phyloP scores from a whole-genome alignment of 2,113 vertebrate species.

The Cochlearius cochlearius region DNA sequence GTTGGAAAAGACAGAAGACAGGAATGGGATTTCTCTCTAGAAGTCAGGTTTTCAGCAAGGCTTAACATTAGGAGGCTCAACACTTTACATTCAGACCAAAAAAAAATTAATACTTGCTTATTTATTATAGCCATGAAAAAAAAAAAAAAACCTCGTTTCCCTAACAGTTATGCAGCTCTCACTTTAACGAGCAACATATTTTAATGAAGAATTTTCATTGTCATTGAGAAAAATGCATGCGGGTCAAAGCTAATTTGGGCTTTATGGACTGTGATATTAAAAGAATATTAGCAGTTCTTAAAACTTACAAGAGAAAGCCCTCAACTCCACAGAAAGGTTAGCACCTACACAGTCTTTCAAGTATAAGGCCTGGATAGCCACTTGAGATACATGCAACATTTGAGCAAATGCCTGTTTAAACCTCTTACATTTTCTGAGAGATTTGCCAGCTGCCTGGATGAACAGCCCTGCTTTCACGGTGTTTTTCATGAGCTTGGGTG shows the following conservation, averaged over 20 bases:
- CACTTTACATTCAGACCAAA: neutral
- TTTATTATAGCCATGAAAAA: neutral
- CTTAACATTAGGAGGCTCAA: neutral
- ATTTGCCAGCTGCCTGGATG: neutral
- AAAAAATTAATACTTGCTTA: neutral
- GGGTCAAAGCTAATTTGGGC: slow-evolving; percentile 19
- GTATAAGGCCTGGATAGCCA: neutral
- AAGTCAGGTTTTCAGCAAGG: neutral
- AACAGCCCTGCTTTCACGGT: neutral
- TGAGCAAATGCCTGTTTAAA: neutral
- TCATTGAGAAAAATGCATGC: neutral
- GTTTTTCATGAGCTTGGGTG: neutral
- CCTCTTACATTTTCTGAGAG: neutral
- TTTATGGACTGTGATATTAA: slow-evolving; percentile 42
- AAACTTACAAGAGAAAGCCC: neutral
- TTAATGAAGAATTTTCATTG: neutral
- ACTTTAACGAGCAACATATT: neutral
- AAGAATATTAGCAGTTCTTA: neutral
- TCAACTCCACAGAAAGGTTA: neutral
- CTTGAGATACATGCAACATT: neutral
- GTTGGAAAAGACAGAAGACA: neutral
- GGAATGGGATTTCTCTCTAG: neutral
- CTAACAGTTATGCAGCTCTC: neutral
- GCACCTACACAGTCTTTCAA: neutral
- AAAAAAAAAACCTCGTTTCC: neutral